Evolutionary conservation across 2,888 invertebrate species (phyloP).

Genomic region (Seladonia tumulorum): DNA sequence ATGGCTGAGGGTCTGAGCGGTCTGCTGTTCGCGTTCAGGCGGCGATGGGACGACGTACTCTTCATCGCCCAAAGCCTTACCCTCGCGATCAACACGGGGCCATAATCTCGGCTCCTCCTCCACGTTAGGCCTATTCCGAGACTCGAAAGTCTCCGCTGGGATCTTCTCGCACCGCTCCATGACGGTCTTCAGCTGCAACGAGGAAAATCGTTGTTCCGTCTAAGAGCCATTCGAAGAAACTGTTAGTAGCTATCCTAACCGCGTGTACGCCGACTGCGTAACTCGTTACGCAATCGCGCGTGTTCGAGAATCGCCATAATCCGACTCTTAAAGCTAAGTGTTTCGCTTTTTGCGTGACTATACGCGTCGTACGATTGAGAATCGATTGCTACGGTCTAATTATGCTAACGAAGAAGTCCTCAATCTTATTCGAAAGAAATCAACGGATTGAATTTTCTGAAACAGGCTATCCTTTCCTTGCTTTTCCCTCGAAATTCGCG

Average conservation of each 20-base stretch:
- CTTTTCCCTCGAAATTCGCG: background rate
- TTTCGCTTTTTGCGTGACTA: background rate
- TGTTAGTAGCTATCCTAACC: background rate
- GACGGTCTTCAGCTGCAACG: conserved; percentile 88
- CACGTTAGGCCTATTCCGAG: conserved; percentile 81
- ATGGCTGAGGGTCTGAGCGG: conserved; percentile 85
- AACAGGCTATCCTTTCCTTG: background rate
- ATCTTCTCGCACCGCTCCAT: conserved; percentile 89
- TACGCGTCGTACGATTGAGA: conserved; percentile 29
- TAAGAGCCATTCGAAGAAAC: conserved; percentile 35
- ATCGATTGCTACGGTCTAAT: conserved; percentile 49
- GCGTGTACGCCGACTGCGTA: conserved; percentile 23
- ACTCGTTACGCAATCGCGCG: conserved; percentile 33
- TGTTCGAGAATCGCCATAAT: conserved; percentile 17
- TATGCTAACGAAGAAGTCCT: conserved; percentile 52
- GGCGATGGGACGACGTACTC: conserved; percentile 90
- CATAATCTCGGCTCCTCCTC: conserved; percentile 84
- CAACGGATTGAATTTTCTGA: background rate
- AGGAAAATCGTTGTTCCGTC: conserved; percentile 55
- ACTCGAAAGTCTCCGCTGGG: conserved; percentile 86
- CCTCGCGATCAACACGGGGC: conserved; percentile 88
- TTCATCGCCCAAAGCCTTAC: conserved; percentile 87
- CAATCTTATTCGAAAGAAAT: conserved; percentile 20
- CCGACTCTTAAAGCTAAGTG: conserved; percentile 15
- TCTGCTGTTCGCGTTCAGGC: conserved; percentile 87